Conservation (phyloP, 2,113 vertebrate genomes). For the Acanthisitta chloris region DNA sequence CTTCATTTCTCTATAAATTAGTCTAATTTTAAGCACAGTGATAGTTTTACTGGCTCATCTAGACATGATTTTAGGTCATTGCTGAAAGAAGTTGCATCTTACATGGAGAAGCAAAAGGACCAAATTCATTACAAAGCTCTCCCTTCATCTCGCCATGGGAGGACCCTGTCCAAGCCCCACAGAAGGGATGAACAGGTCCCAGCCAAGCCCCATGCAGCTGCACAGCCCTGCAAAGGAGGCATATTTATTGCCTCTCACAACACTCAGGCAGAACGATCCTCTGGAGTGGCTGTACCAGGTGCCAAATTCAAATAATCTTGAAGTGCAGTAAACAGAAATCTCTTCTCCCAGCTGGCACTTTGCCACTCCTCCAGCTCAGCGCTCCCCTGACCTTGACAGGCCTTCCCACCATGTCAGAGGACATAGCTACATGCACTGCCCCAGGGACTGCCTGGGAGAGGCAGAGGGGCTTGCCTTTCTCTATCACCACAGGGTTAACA, state of each 20-base stretch:
- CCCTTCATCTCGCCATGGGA: fast-evolving
- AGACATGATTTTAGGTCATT: neutral
- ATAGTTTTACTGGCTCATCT: neutral
- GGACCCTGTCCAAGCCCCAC: neutral
- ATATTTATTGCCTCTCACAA: neutral
- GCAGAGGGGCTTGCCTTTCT: neutral
- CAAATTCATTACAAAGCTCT: neutral
- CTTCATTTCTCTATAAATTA: neutral
- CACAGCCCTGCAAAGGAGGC: fast-evolving
- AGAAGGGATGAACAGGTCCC: fast-evolving
- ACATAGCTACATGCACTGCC: neutral
- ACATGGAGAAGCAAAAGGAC: neutral
- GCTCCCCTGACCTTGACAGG: neutral
- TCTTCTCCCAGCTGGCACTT: neutral
- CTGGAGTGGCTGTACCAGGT: fast-evolving
- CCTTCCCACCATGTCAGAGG: neutral
- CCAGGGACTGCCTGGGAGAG: neutral
- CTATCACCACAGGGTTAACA: neutral
- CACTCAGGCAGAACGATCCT: fast-evolving
- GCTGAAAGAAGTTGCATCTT: neutral
- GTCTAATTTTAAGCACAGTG: neutral
- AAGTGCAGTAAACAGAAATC: neutral
- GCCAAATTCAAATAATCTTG: neutral
- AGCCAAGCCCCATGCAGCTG: neutral
- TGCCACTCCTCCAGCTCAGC: neutral